Percentiles rank a stretch among this genome's conserved stretches.
Conservation (phyloP, 2,888 invertebrate genomes). For the Choreutis nemorana region DNA sequence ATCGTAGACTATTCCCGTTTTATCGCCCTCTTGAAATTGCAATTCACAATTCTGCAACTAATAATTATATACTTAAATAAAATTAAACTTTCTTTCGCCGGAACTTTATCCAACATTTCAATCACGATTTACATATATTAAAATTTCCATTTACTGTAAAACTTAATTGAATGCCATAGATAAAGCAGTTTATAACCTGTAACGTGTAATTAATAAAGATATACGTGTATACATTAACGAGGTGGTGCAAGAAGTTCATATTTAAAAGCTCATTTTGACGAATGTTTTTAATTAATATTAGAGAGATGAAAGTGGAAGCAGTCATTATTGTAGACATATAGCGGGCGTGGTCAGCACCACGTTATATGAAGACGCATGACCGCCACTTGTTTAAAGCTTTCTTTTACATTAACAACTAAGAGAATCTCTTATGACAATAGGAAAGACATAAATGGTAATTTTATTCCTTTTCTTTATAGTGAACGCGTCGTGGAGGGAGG, state of each 20-base stretch:
- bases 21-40: no score
- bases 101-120: not conserved
- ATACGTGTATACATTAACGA: constrained; percentile 20
- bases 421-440: constrained; percentile 3
- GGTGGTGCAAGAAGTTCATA: constrained; percentile 29
- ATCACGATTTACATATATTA: not conserved
- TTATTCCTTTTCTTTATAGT: constrained; percentile 52
- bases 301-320: constrained; percentile 39
- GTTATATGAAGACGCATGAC: constrained; percentile 26
- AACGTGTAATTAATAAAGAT: constrained; percentile 34
- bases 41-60: not conserved
- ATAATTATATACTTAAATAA: not conserved
- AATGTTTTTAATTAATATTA: constrained; percentile 57
- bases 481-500: constrained; percentile 46
- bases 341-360: constrained; percentile 30
- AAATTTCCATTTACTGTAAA: constrained; percentile 24
- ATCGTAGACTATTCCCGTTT: no score
- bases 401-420: constrained; percentile 4
- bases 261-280: constrained; percentile 43
- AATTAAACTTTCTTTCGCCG: not conserved
- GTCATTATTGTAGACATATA: constrained; percentile 44
- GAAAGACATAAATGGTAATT: constrained; percentile 40
- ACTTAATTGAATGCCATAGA: constrained; percentile 41
- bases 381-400: constrained; percentile 24
- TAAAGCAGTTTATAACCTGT: constrained; percentile 35